A percentile compares a stretch with the other conserved stretches of the same genome.
These are phyloP conservation scores for Deilephila elpenor DNA, from an alignment of 2,888 invertebrate genomes.

Conservation along the genomic window DNA sequence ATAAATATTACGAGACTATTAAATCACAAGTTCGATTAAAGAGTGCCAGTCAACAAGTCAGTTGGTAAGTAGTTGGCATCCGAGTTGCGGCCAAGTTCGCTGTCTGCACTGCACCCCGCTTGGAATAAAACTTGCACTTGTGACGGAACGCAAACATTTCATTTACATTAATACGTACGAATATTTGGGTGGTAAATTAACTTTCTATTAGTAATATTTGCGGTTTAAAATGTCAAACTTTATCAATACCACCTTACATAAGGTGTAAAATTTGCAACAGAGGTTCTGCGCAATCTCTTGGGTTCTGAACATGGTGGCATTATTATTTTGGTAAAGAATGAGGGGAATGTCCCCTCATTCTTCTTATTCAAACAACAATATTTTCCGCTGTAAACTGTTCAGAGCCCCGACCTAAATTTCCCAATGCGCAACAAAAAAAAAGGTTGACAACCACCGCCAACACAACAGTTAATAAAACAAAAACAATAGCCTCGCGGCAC, in stretches of 20 bases:
- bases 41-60: background rate
- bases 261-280: too few species aligned
- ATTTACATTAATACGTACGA: background rate
- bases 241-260: background rate
- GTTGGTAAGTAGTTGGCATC: slow-evolving; percentile 18
- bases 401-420: background rate
- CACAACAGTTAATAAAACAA: background rate
- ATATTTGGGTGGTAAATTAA: background rate
- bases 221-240: too few species aligned
- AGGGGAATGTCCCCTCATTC: too few species aligned
- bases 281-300: too few species aligned
- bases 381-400: too few species aligned
- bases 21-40: slow-evolving; percentile 1
- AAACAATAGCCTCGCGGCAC: background rate
- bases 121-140: slow-evolving; percentile 10
- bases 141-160: background rate
- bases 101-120: background rate
- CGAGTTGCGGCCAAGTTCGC: background rate
- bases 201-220: background rate
- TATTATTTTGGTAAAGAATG: too few species aligned
- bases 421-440: background rate
- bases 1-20: background rate
- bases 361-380: too few species aligned
- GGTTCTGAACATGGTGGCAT: too few species aligned
- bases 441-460: background rate